phyloP scores from a whole-genome alignment of 2,888 invertebrate genomes.

The Criorhina ranunculi region DNA sequence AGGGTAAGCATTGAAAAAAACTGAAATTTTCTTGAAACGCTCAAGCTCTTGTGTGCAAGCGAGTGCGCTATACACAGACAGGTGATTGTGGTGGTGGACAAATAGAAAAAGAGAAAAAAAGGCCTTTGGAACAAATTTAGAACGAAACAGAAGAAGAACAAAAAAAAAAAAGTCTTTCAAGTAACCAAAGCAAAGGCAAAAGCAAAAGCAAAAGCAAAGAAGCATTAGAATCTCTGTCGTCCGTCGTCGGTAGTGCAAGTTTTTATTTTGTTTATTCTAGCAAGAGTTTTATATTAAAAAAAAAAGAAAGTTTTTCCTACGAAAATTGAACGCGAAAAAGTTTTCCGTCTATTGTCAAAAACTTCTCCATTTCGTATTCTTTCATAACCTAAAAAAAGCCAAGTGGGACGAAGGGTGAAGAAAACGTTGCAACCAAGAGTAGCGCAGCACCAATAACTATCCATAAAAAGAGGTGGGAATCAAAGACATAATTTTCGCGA shows the following conservation, averaged over 20 bases:
- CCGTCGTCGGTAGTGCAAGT: constrained; percentile 49
- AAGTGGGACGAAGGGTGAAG: constrained; percentile 43
- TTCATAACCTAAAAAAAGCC: constrained; percentile 67
- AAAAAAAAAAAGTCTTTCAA: constrained; percentile 31
- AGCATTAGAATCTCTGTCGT: constrained; percentile 41
- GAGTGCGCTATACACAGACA: constrained; percentile 52
- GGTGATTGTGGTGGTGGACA: constrained; percentile 33
- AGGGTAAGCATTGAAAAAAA: constrained; percentile 64
- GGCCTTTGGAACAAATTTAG: constrained; percentile 42
- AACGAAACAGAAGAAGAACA: constrained; percentile 52
- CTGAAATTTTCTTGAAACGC: constrained; percentile 40
- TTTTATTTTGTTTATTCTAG: constrained; percentile 44
- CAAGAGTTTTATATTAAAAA: background rate
- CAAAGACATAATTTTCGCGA: constrained; percentile 29
- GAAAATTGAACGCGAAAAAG: background rate
- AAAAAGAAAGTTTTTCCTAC: constrained; percentile 6
- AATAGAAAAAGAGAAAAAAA: constrained; percentile 30
- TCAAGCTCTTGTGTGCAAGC: constrained; percentile 45
- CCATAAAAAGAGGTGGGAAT: constrained; percentile 29
- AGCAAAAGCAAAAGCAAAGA: too few relatives aligned
- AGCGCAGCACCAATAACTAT: constrained; percentile 4
- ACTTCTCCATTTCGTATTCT: constrained; percentile 35
- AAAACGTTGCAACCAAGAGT: constrained; percentile 42
- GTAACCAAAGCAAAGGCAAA: constrained; percentile 45
- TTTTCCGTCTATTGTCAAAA: constrained; percentile 4